Evolutionary conservation across 2,888 invertebrate genomes (phyloP), one percentile per base, ranked within the genome.

Genomic region (Troilus luridus): DNA sequence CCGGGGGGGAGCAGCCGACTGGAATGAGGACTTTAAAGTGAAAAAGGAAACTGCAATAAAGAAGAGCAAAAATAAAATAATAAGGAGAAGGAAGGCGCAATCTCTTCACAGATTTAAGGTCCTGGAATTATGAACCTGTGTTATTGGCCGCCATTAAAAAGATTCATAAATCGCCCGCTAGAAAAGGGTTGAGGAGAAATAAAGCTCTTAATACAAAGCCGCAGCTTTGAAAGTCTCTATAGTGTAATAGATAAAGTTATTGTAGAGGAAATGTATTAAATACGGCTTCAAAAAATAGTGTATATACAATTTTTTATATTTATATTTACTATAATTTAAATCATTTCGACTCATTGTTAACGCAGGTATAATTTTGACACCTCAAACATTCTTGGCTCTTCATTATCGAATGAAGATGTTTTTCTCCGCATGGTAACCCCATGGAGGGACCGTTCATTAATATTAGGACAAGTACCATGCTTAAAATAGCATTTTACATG

Each of bases 61-160:
- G 72, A 77, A 77, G 72, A 77, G 41, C 72, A 77, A 77, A 77
- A 77, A 77, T 27, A 77, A 77, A 77, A 77, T 77, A 77, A 77
- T 77, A 77, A 77, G 41, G 72, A 27, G 72, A 27, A 77, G 19
- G 9, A 24, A 41, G 17, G 72, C 72, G 41, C 72, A 77, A 77
- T 77, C 72, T 77, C 41, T 41, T 77, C 72, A 77, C 72, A 77
- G 72, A 77, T 77, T 77, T 77, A 77, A 10, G 27, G 41, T 27
- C 17, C 27, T 77, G 72, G 72, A 41, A 41, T 77, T 77, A 77
- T 77, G 72, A 77, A 77, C 72, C 72, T 77, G 72, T 77, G 72
- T 77, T 77, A 77, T 77, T 77, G 72, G 72, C 27, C 41, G 41
- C 10, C 72, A 77, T 77, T 77, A 77, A 77, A 77, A 77, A 77